Percentiles rank a stretch among this genome's conserved stretches.
Conservation (phyloP, 2,888 invertebrate species). For the Xestia rhomboidea region DNA sequence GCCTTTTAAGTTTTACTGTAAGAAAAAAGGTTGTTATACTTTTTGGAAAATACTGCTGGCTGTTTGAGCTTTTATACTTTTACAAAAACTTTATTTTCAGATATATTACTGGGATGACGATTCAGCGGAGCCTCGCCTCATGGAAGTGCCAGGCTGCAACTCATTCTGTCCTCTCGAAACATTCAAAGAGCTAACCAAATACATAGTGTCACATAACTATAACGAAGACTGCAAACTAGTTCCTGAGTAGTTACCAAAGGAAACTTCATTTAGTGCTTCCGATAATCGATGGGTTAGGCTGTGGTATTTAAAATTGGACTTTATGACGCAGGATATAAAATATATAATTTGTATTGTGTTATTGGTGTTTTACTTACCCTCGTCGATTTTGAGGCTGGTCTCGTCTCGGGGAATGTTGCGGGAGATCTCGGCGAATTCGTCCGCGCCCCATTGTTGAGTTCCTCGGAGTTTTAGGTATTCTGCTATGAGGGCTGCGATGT, state of each 20-base stretch:
- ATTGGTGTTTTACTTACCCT: constrained; percentile 88
- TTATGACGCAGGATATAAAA: constrained; percentile 70
- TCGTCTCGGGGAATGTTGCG: constrained; percentile 97
- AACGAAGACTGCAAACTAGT: constrained; percentile 84
- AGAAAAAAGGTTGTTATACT: no score
- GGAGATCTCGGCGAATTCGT: constrained; percentile 95
- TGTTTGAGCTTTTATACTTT: constrained; percentile 7
- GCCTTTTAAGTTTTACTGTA: no score
- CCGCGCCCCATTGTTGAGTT: constrained; percentile 95
- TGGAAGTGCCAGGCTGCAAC: constrained; percentile 90
- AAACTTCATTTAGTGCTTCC: constrained; percentile 41
- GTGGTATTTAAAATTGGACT: constrained; percentile 73
- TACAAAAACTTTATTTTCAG: constrained; percentile 74
- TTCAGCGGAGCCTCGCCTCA: constrained; percentile 85
- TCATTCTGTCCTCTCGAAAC: constrained; percentile 89
- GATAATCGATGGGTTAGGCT: constrained; percentile 74
- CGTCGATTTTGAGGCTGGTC: constrained; percentile 95
- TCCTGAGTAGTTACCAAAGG: constrained; percentile 64
- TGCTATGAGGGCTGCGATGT: constrained; percentile 98
- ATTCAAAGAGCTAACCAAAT: constrained; percentile 86
- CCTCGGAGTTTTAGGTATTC: constrained; percentile 96
- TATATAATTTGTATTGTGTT: constrained; percentile 63
- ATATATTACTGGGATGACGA: constrained; percentile 90
- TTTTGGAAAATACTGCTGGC: neutral
- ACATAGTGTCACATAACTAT: constrained; percentile 84